Conservation (phyloP, 2,113 vertebrate species). For the Anoplopoma fimbria region DNA sequence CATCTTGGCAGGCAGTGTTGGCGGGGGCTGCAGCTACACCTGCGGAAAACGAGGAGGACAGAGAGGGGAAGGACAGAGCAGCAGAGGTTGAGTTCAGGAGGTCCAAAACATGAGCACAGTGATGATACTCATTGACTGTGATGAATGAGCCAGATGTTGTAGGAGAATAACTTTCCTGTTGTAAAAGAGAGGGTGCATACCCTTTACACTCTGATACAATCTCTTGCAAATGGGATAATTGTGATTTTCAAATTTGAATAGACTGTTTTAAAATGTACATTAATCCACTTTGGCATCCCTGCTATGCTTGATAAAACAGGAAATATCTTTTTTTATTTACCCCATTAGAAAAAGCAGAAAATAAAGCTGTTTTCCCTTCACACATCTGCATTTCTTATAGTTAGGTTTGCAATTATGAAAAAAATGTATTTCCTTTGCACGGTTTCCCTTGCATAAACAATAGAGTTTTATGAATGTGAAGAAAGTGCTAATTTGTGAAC, state of each 20-base stretch:
- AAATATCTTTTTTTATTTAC: neutral
- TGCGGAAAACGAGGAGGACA: constrained; percentile 14
- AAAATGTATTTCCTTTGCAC: neutral
- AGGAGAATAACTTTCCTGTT: neutral
- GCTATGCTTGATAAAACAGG: constrained; percentile 11
- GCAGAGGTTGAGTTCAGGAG: neutral
- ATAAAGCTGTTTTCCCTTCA: neutral
- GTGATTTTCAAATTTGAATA: neutral
- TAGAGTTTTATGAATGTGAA: constrained; percentile 41
- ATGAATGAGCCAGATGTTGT: constrained; percentile 29
- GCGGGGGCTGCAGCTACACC: constrained; percentile 60
- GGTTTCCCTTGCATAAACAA: constrained; percentile 23
- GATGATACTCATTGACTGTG: constrained; percentile 9
- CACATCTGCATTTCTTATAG: neutral
- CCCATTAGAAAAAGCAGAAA: neutral
- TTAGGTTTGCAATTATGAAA: neutral
- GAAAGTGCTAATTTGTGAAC: constrained; percentile 56
- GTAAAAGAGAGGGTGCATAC: no score
- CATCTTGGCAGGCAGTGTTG: constrained; percentile 83
- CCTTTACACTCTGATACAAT: neutral
- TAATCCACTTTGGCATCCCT: neutral
- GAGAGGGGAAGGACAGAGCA: neutral
- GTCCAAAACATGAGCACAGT: neutral
- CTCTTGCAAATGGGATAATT: neutral
- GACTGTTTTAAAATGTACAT: neutral